phyloP scores from a whole-genome alignment of 2,888 invertebrate genomes.

The Gari tellinella region DNA sequence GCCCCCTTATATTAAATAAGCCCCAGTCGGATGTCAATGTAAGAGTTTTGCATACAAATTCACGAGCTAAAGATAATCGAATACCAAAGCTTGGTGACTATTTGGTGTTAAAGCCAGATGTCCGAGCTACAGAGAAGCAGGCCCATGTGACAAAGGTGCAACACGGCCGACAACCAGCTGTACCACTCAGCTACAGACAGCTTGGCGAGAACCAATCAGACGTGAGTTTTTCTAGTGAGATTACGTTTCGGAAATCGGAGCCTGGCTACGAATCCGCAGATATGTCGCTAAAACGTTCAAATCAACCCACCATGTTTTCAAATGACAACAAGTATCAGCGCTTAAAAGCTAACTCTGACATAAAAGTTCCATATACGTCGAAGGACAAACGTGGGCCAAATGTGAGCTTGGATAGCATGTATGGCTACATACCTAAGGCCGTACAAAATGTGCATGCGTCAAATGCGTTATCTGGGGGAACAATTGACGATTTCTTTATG shows the following conservation, averaged over 20 bases:
- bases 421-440: constrained; percentile 66
- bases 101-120: too few relatives aligned
- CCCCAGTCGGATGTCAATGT: too few relatives aligned
- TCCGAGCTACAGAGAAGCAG: too few relatives aligned
- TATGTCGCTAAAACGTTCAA: not conserved
- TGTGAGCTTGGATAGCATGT: constrained; percentile 62
- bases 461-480: constrained; percentile 60
- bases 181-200: not conserved
- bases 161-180: not conserved
- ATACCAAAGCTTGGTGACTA: too few relatives aligned
- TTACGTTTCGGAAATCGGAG: constrained; percentile 8
- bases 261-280: not conserved
- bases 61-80: too few relatives aligned
- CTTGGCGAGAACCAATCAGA: not conserved
- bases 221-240: constrained; percentile 10
- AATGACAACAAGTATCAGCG: constrained; percentile 2
- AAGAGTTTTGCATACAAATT: too few relatives aligned
- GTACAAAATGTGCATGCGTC: constrained; percentile 65
- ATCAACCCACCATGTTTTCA: constrained; percentile 5
- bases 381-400: not conserved
- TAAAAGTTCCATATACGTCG: not conserved
- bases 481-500: constrained; percentile 66
- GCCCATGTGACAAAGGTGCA: not conserved
- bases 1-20: too few relatives aligned
- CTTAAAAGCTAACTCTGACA: too few relatives aligned